Conservation (phyloP, 1,140 invertebrate species). For the Spodoptera frugiperda region DNA sequence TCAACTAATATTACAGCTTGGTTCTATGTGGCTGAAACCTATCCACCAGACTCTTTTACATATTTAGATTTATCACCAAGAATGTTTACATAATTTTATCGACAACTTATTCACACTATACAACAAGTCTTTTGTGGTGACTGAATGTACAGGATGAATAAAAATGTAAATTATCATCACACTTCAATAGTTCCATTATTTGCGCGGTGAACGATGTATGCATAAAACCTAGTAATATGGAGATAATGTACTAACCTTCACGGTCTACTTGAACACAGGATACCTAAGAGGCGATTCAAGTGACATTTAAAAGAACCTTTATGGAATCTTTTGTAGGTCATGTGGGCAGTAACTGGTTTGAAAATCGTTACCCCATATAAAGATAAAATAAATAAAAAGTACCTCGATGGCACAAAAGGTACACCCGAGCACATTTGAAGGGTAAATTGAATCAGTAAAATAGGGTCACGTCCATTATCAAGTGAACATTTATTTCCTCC, state of each 20-base stretch:
- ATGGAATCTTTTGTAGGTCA: too few species aligned
- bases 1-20: too few species aligned
- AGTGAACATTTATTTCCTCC: background rate
- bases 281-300: background rate
- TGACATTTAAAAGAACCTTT: too few species aligned
- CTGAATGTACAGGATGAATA: constrained; percentile 2
- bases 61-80: too few species aligned
- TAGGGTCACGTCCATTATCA: constrained; percentile 7
- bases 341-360: too few species aligned
- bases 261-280: background rate
- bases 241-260: constrained; percentile 14
- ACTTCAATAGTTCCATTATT: constrained; percentile 23
- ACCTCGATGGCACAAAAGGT: background rate
- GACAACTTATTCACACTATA: constrained; percentile 1
- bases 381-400: background rate
- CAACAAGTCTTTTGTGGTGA: background rate
- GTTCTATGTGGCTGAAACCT: too few species aligned
- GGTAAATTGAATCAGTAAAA: background rate
- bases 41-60: too few species aligned
- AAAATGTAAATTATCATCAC: constrained; percentile 32
- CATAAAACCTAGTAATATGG: constrained; percentile 1
- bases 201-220: background rate
- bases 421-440: background rate
- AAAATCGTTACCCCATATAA: background rate
- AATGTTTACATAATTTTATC: background rate